Conservation (phyloP, 1,140 invertebrate species). For the Zaprionus ornatus region DNA sequence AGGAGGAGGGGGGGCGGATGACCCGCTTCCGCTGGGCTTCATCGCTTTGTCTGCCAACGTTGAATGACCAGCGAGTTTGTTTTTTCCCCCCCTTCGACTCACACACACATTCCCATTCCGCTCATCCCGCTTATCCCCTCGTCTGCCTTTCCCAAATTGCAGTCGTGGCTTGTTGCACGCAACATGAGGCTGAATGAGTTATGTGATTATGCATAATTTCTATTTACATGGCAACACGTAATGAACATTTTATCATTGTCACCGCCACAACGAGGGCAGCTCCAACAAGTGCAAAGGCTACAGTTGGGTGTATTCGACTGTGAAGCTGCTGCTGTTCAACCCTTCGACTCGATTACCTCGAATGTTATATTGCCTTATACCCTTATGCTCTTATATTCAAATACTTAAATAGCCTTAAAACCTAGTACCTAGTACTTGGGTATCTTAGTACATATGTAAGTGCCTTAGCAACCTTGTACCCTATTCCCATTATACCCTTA, state of each 20-base stretch:
- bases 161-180: conserved; percentile 29
- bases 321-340: background rate
- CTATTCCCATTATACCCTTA: too few species aligned
- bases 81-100: background rate
- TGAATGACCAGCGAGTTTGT: conserved; percentile 2
- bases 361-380: too few species aligned
- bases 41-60: conserved; percentile 11
- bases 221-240: conserved; percentile 57
- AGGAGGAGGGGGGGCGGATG: background rate
- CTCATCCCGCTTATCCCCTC: background rate
- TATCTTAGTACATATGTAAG: too few species aligned
- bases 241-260: conserved; percentile 44
- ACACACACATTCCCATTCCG: background rate
- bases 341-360: too few species aligned
- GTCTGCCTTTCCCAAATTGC: conserved; percentile 29
- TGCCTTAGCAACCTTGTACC: too few species aligned
- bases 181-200: conserved; percentile 54
- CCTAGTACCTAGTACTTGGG: too few species aligned
- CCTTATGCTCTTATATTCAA: too few species aligned
- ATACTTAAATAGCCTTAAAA: too few species aligned
- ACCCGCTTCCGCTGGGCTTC: conserved; percentile 8
- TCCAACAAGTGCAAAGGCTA: background rate
- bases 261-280: conserved; percentile 42
- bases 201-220: conserved; percentile 71
- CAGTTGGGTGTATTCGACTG: background rate